Conservation (phyloP, 2,888 invertebrate genomes). For the Aphidoletes aphidimyza region DNA sequence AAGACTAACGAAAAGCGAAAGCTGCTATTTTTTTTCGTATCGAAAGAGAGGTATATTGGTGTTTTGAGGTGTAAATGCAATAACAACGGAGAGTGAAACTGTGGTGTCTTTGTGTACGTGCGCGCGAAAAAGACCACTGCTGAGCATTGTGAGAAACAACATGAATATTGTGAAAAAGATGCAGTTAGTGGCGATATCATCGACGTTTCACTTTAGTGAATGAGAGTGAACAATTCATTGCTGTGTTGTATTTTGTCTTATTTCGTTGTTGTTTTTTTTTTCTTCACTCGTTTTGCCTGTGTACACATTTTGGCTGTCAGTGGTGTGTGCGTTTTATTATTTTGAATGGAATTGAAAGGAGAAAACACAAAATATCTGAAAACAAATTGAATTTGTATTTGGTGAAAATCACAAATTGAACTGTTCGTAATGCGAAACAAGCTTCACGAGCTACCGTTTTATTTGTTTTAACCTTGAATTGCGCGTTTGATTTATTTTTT, state of each 20-base stretch:
- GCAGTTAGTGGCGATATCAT: conserved; percentile 31
- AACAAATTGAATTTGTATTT: neutral
- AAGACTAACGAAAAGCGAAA: neutral
- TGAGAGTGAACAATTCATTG: neutral
- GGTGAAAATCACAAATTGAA: too few species aligned
- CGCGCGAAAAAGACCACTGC: conserved; percentile 17
- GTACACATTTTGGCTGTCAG: conserved; percentile 7
- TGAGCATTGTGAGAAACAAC: too few species aligned
- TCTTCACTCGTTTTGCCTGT: neutral
- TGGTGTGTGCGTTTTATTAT: conserved; percentile 10
- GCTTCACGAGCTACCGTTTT: too few species aligned
- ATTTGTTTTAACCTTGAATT: too few species aligned
- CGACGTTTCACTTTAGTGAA: conserved; percentile 7
- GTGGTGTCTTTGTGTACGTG: neutral
- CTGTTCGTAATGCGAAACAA: too few species aligned
- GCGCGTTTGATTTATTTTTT: neutral
- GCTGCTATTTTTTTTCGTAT: neutral
- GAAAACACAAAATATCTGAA: neutral
- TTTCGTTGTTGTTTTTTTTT: too few species aligned
- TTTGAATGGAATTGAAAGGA: neutral
- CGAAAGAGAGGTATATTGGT: conserved; percentile 1
- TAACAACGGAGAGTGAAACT: conserved; percentile 25
- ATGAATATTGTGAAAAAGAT: conserved; percentile 6
- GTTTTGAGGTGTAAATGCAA: neutral
- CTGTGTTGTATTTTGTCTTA: conserved; percentile 22